phyloP scores from a whole-genome alignment of 2,113 vertebrate species.

The Xenopus laevis region DNA sequence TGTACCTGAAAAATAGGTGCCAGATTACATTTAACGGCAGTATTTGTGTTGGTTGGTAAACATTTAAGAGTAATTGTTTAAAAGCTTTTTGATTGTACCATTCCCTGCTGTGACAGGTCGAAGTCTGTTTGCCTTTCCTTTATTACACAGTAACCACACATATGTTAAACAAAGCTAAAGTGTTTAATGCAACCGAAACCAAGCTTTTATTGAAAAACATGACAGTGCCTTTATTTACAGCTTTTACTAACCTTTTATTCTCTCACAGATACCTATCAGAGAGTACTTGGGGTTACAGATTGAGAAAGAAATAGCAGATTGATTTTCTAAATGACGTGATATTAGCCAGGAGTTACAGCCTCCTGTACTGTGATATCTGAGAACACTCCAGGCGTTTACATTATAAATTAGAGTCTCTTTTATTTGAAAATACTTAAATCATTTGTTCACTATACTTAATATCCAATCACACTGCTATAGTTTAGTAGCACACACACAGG shows the following conservation, averaged over 20 bases:
- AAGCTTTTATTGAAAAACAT: slow-evolving; percentile 42
- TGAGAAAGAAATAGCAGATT: not conserved
- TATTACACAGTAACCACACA: slow-evolving; percentile 43
- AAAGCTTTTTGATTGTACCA: slow-evolving; percentile 21
- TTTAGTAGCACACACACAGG: too few species aligned
- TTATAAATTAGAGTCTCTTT: not conserved
- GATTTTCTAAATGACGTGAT: not conserved
- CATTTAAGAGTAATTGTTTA: slow-evolving; percentile 19
- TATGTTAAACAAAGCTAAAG: slow-evolving; percentile 47
- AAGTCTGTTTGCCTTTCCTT: slow-evolving; percentile 36
- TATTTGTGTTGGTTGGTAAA: slow-evolving; percentile 32
- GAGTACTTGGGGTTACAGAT: not conserved
- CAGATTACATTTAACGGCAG: slow-evolving; percentile 16
- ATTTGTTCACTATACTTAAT: not conserved
- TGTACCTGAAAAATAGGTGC: slow-evolving; percentile 15
- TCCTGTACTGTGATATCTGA: not conserved
- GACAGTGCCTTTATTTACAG: slow-evolving; percentile 34
- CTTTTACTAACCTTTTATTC: slow-evolving; percentile 31
- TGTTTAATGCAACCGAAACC: slow-evolving; percentile 47
- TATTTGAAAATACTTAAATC: not conserved
- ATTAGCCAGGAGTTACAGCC: not conserved
- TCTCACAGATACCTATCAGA: slow-evolving; percentile 8
- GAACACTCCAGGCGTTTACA: not conserved
- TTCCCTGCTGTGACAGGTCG: slow-evolving; percentile 39
- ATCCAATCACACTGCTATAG: too few species aligned